Percentiles rank a stretch among this genome's conserved stretches.
phyloP scores from a whole-genome alignment of 2,113 vertebrate genomes.

The Sula dactylatra region DNA sequence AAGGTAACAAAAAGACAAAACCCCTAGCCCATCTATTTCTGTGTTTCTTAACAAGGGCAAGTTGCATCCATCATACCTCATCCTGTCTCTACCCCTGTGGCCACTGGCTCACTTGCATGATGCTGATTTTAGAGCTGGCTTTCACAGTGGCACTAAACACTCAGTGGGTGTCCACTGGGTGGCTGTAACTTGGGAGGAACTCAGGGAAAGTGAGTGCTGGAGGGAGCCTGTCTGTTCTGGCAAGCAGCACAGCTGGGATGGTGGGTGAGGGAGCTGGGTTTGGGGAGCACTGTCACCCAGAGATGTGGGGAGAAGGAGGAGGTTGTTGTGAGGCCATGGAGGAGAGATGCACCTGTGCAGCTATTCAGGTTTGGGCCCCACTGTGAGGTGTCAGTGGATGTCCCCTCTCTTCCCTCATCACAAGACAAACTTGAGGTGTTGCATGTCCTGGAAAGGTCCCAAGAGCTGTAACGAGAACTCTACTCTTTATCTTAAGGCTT shows the following conservation, averaged over 20 bases:
- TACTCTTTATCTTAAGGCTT: neutral
- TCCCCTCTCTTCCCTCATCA: neutral
- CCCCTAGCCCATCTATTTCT: neutral
- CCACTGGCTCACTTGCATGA: neutral
- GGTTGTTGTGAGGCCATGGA: neutral
- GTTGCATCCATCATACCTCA: neutral
- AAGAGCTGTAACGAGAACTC: neutral
- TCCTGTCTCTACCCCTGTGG: neutral
- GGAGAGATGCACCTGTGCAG: neutral
- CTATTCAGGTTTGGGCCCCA: neutral
- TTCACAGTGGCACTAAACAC: rapidly evolving
- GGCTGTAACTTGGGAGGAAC: neutral
- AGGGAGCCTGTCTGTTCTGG: neutral
- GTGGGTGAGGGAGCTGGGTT: neutral
- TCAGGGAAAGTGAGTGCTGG: neutral
- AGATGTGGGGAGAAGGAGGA: neutral
- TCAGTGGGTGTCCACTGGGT: neutral
- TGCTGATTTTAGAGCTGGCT: neutral
- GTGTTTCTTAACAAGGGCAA: neutral
- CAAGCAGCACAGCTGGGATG: neutral
- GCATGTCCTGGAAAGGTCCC: neutral
- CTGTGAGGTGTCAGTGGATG: neutral
- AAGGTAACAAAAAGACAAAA: neutral
- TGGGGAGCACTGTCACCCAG: rapidly evolving
- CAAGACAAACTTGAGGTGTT: neutral